phyloP scores from a whole-genome alignment of 2,797 vertebrate genomes.

The Morus bassanus region DNA sequence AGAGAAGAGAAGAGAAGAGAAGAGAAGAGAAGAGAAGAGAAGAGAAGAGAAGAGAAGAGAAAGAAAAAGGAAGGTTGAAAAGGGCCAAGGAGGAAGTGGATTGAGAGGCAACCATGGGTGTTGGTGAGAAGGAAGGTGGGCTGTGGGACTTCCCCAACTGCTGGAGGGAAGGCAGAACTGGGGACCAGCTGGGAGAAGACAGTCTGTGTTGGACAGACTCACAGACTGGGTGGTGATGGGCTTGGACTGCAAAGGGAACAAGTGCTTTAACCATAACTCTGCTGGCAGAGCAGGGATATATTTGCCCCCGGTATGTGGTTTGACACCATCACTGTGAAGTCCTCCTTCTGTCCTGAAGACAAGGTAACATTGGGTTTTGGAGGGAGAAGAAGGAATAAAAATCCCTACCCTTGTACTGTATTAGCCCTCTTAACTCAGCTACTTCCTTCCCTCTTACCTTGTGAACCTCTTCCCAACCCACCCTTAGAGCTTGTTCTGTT shows the following conservation, averaged over 20 bases:
- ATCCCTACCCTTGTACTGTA: not conserved
- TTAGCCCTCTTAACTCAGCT: not conserved
- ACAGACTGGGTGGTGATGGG: not conserved
- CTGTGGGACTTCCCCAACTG: not conserved
- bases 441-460: not conserved
- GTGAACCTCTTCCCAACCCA: not conserved
- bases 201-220: not conserved
- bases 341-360: not conserved
- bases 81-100: not conserved
- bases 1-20: no score
- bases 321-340: not conserved
- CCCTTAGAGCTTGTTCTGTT: not conserved
- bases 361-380: not conserved
- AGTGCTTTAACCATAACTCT: not conserved
- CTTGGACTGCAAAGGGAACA: not conserved
- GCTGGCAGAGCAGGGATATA: not conserved
- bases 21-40: no score
- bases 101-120: not conserved
- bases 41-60: no score
- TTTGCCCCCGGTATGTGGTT: not conserved
- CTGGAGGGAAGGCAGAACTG: not conserved
- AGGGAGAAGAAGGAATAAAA: not conserved
- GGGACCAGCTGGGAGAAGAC: not conserved
- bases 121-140: not conserved
- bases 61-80: not conserved